Evolutionary conservation across 2,113 vertebrate genomes (phyloP).

Genomic region (Conger conger): DNA sequence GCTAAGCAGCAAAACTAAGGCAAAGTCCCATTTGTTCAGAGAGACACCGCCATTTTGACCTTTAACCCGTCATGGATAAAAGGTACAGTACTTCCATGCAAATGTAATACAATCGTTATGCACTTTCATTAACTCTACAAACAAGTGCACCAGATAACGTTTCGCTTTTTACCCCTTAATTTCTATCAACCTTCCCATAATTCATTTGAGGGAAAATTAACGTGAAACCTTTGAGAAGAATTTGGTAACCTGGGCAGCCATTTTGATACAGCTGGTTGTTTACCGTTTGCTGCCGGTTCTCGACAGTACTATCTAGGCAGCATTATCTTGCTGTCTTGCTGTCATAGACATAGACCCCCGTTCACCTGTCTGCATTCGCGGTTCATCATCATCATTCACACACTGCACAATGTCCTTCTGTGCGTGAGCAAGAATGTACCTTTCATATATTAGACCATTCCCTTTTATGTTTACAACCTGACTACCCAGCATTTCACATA

Average conservation of each 20-base stretch:
- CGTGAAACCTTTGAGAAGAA: background rate
- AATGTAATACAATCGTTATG: background rate
- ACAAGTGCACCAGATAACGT: background rate
- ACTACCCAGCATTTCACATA: slow-evolving; percentile 22
- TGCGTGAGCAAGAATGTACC: background rate
- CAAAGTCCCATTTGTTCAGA: slow-evolving; percentile 11
- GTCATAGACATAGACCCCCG: background rate
- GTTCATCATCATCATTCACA: background rate
- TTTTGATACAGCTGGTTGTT: background rate
- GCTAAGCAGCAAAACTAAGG: slow-evolving; percentile 35
- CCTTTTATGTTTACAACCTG: background rate
- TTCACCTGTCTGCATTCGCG: background rate
- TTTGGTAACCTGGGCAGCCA: background rate
- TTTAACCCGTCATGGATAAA: background rate
- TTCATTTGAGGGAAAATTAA: background rate
- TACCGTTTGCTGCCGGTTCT: background rate
- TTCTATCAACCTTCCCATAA: background rate
- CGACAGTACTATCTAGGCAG: background rate
- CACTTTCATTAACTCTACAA: background rate
- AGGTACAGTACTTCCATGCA: background rate
- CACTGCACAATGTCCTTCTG: background rate
- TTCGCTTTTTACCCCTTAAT: background rate
- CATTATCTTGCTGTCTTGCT: background rate
- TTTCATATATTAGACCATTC: background rate
- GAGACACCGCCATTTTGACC: slow-evolving; percentile 25